These are phyloP conservation scores for Platycheirus rosarum DNA, from an alignment of 2,888 invertebrate species.

Conservation along the genomic window DNA sequence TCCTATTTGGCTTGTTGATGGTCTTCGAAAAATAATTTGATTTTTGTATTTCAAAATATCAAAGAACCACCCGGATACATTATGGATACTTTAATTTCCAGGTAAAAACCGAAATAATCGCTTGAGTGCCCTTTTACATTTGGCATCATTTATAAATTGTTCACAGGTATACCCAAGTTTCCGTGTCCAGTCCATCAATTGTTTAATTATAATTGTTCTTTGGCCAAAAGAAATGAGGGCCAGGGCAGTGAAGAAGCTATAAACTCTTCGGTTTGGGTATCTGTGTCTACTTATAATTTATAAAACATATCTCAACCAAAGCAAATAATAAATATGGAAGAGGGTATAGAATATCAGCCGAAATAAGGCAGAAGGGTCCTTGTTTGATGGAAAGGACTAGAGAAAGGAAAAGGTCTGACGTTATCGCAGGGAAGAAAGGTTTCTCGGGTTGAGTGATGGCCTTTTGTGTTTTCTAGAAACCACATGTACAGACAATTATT, in stretches of 20 bases:
- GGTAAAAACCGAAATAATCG: conserved; percentile 33
- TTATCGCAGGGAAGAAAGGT: conserved; percentile 33
- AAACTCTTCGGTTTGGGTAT: conserved; percentile 4
- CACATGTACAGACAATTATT: conserved; percentile 28
- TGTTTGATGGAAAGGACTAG: not conserved
- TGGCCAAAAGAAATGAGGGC: conserved; percentile 9
- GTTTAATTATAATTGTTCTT: conserved; percentile 38
- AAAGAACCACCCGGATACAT: not conserved
- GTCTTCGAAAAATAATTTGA: conserved; percentile 39
- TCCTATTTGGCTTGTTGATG: conserved; percentile 44
- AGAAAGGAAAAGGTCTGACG: conserved; percentile 13
- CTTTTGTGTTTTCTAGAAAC: conserved; percentile 30
- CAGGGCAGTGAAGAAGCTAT: not conserved
- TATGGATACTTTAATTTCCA: conserved; percentile 20
- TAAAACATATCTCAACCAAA: conserved; percentile 30
- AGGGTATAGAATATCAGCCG: not conserved
- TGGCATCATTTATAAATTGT: conserved; percentile 46
- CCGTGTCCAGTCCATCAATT: conserved; percentile 41
- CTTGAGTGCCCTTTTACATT: conserved; percentile 24
- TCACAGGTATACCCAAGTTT: conserved; percentile 32
- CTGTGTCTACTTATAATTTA: conserved; percentile 28
- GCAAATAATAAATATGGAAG: not conserved
- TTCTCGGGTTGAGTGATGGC: conserved; percentile 34
- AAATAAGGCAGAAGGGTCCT: not conserved
- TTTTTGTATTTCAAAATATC: not conserved